Evolutionary conservation across 2,113 vertebrate genomes (phyloP).

Genomic region (Plecotus auritus): DNA sequence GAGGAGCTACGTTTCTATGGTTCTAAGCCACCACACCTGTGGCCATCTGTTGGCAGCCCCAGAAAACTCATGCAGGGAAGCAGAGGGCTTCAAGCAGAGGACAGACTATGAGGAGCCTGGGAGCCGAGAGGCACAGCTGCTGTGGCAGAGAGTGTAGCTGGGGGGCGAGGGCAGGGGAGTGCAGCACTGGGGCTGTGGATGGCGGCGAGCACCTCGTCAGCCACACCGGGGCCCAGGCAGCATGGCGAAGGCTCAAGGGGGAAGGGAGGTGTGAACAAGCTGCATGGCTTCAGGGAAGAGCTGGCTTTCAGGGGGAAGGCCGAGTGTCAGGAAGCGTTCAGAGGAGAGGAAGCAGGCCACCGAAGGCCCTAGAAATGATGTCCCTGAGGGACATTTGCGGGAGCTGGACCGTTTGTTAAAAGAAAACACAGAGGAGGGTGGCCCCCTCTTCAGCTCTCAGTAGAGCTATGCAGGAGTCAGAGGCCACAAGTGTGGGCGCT

Average conservation of each 20-base stretch:
- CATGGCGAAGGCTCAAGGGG: neutral
- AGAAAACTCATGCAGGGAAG: neutral
- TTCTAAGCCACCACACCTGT: neutral
- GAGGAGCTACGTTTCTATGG: neutral
- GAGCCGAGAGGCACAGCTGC: rapidly evolving
- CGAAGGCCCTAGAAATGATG: neutral
- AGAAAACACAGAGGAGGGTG: neutral
- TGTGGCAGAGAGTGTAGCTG: neutral
- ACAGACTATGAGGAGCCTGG: neutral
- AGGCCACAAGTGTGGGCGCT: neutral
- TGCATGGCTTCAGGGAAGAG: neutral
- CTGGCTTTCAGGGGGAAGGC: neutral
- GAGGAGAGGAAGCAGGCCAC: neutral
- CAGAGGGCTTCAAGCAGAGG: neutral
- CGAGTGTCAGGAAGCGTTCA: neutral
- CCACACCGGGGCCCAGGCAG: rapidly evolving
- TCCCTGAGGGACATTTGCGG: neutral
- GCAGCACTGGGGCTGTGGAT: neutral
- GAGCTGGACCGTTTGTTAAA: neutral
- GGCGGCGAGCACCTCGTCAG: rapidly evolving
- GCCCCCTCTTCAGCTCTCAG: neutral
- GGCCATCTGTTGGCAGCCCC: neutral
- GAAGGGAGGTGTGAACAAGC: neutral
- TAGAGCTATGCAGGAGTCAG: neutral
- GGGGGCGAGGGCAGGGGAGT: neutral